Evolutionary conservation across 1,140 invertebrate species (phyloP), one percentile per base, ranked within the genome.

Genomic region (Manduca sexta): DNA sequence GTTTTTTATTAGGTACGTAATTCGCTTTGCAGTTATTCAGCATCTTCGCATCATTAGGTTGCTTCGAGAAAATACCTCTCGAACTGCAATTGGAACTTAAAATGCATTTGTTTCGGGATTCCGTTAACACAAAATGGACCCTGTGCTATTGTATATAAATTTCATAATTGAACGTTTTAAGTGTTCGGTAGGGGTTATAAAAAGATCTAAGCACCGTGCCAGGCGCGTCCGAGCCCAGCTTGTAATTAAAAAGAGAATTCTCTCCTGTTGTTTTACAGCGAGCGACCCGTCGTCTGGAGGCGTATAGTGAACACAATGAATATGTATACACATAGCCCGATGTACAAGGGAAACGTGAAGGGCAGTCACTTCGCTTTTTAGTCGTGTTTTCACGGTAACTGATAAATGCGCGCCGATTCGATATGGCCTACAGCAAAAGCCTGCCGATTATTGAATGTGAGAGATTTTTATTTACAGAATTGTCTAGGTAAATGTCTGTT

Each of bases 201-300:
- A 53, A 53, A 50, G 35, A 51, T 56, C 56, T 52, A 58, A 58
- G 50, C 56, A 52, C 49, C 40, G 49, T 39, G 29, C 47, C n/a
- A 45, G 48, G 34, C 34, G 37, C 51, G 52, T 58, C 49, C 60
- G 52, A 53, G 45, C 42, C 49, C 35, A 37, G 45, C 40, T 54
- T 49, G 56, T 63, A 63, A 63, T 63, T 63, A 63, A 63, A n/a
- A 63, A 59, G 56, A 39, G 52, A 50, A 59, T 63, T 63, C 56
- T 54, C 52, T 56, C 46, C 46, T 46, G 56, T 63, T 63, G 60
- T 63, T 63, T 58, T 56, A 63, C 52, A 56, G 45, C 50, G 38
- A 39, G 38, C 21, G 33, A 41, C 49, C 52, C 49, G 44, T 43
- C 56, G 56, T 59, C 56, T 63, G 51, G 52, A 49, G 40, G 56